Evolutionary conservation across 2,797 vertebrate species (phyloP).

Genomic region (Sebastolobus altivelis): DNA sequence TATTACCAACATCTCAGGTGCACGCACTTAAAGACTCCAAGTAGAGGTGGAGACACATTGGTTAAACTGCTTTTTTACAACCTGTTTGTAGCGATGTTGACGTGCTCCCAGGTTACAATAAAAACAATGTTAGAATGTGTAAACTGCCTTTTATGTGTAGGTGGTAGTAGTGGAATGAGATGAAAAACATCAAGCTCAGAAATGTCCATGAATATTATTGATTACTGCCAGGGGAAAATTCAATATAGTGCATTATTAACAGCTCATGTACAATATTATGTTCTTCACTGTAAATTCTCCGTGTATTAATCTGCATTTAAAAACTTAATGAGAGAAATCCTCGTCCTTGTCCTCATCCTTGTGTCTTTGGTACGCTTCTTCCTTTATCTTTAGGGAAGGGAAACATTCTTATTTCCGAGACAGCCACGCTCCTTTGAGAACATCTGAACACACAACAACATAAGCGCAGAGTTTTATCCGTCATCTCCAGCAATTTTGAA

Average conservation of each 20-base stretch:
- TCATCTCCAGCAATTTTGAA: slow-evolving; percentile 24
- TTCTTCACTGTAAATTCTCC: not conserved
- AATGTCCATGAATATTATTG: slow-evolving; percentile 10
- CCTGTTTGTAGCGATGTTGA: not conserved
- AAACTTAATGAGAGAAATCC: not conserved
- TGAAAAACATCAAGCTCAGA: slow-evolving; percentile 5
- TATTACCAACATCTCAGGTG: not conserved
- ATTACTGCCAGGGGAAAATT: slow-evolving; percentile 5
- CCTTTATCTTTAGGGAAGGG: not conserved
- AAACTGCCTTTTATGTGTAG: not conserved
- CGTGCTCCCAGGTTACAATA: not conserved
- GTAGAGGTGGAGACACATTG: not conserved
- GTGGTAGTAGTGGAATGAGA: not conserved
- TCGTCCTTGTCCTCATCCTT: not conserved
- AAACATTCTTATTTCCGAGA: slow-evolving; percentile 18
- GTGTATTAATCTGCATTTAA: not conserved
- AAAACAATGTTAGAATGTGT: not conserved
- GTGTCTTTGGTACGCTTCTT: slow-evolving; percentile 1
- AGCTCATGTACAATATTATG: not conserved
- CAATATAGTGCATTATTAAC: slow-evolving; percentile 17
- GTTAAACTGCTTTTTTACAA: no score
- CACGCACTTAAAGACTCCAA: not conserved
- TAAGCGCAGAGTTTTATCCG: slow-evolving; percentile 21
- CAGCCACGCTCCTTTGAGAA: slow-evolving; percentile 21
- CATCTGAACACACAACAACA: slow-evolving; percentile 23